phyloP scores from a whole-genome alignment of 2,888 invertebrate species.

The Caenorhabditis sinica region DNA sequence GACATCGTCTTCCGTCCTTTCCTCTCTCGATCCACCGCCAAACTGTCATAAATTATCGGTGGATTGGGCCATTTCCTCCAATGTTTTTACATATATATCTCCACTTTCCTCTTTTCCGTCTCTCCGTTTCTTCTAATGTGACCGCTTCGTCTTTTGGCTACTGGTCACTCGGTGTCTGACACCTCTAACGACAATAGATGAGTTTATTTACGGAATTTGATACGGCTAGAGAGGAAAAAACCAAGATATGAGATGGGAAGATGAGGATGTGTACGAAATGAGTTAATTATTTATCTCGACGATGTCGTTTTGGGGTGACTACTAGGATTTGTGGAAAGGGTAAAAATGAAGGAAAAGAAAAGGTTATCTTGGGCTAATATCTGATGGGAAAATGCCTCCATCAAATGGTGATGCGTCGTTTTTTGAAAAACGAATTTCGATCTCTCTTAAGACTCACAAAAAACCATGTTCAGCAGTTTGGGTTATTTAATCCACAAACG shows the following conservation, averaged over 20 bases:
- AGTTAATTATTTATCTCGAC: slow-evolving; percentile 44
- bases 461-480: slow-evolving; percentile 30
- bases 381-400: slow-evolving; percentile 2
- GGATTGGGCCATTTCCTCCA: slow-evolving; percentile 40
- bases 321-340: slow-evolving; percentile 20
- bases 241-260: background rate
- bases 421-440: slow-evolving; percentile 13
- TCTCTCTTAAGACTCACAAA: background rate
- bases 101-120: slow-evolving; percentile 8
- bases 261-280: slow-evolving; percentile 26
- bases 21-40: slow-evolving; percentile 34
- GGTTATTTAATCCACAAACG: slow-evolving; percentile 57
- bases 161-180: slow-evolving; percentile 45
- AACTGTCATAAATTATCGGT: slow-evolving; percentile 64
- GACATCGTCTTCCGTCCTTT: slow-evolving; percentile 12
- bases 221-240: slow-evolving; percentile 15
- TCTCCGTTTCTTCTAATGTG: slow-evolving; percentile 21
- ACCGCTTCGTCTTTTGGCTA: slow-evolving; percentile 29
- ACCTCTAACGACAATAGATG: slow-evolving; percentile 38
- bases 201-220: slow-evolving; percentile 54
- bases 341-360: slow-evolving; percentile 8
- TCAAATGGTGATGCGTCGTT: background rate
- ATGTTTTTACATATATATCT: slow-evolving; percentile 50
- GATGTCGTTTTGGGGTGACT: background rate
- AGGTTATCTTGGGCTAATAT: slow-evolving; percentile 38